phyloP scores from a whole-genome alignment of 1,140 invertebrate species.

The Drosophila repleta region DNA sequence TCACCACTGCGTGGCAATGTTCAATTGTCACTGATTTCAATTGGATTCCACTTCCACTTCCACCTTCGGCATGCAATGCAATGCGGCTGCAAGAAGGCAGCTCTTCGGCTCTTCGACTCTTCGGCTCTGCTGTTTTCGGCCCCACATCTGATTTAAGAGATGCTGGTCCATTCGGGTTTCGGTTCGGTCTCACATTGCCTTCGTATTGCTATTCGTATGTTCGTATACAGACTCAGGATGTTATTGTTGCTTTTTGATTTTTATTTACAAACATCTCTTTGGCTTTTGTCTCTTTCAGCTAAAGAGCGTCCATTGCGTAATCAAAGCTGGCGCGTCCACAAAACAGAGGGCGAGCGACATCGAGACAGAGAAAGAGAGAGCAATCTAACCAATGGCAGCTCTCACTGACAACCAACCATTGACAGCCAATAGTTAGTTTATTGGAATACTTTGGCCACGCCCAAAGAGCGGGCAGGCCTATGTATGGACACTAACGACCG shows the following conservation, averaged over 20 bases:
- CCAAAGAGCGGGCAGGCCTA: background rate
- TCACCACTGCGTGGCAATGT: slow-evolving; percentile 61
- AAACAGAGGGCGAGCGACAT: background rate
- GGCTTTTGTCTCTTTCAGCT: background rate
- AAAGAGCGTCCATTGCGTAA: slow-evolving; percentile 15
- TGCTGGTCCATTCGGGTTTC: background rate
- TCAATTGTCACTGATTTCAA: slow-evolving; percentile 58
- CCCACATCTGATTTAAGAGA: slow-evolving; percentile 29
- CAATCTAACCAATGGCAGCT: slow-evolving; percentile 14
- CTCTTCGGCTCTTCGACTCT: slow-evolving; percentile 37
- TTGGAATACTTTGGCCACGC: slow-evolving; percentile 1
- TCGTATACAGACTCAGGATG: background rate
- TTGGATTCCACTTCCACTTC: slow-evolving; percentile 37
- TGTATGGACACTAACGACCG: background rate
- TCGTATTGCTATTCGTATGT: background rate
- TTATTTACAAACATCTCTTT: slow-evolving; percentile 13
- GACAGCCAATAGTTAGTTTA: slow-evolving; percentile 28
- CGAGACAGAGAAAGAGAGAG: background rate
- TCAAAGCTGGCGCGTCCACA: background rate
- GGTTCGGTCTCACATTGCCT: slow-evolving; percentile 8
- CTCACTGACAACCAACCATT: slow-evolving; percentile 6
- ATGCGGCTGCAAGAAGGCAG: slow-evolving; percentile 16
- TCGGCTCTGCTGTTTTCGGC: slow-evolving; percentile 26
- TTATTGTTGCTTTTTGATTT: background rate
- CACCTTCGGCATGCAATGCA: slow-evolving; percentile 29